Base-by-base conservation (phyloP, 2,888 invertebrate genomes). In the Protula sp. region DNA sequence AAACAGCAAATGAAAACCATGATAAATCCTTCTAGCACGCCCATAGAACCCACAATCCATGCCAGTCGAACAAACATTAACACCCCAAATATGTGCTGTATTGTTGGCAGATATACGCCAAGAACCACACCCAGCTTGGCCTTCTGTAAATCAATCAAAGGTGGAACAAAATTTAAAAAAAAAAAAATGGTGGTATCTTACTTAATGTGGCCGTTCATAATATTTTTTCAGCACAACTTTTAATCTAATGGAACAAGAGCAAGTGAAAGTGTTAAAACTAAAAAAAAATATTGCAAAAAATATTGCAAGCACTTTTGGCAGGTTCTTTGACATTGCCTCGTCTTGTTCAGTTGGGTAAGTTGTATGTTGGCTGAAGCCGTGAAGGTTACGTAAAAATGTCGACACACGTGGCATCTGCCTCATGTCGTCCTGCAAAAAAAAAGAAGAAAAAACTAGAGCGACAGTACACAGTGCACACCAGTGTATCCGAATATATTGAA, bases 1-100 rank as follows among this genome's bases (percentile, higher is more conserved):
- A 72, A 53, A 52, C 70, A 72, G 65, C 73, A 72, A 38, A 72
- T 45, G 47, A 71, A 65, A 57, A 72, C 72, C 68, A 72, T 74
- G 57, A 62, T 38, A 55, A 69, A 64, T 4, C 66, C 47, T 55
- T 72, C 59, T 4, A 67, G 26, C 14, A 68, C 31, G 5, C 72
- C 72, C 14, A 61, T 45, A 28, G 50, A 59, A 2, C 72, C 72
- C 5, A 72, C 69, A 14, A 73, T 72, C 71, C 71, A 72, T 14
- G 63, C 62, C 38, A 74, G 64, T 27, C 72, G 65, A 9, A 72
- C 66, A 58, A 72, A 72, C 71, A 73, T 68, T 30, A 73, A 52
- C 47, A 72, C 68, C 4, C 72, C 72, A 52, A 72, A 71, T 27
- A 72, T 71, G 64, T 72, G 72, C 55, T 72, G 72, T 2, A 72